These are phyloP conservation scores for Periparus ater DNA, from an alignment of 2,797 vertebrate genomes.

Conservation along the genomic window DNA sequence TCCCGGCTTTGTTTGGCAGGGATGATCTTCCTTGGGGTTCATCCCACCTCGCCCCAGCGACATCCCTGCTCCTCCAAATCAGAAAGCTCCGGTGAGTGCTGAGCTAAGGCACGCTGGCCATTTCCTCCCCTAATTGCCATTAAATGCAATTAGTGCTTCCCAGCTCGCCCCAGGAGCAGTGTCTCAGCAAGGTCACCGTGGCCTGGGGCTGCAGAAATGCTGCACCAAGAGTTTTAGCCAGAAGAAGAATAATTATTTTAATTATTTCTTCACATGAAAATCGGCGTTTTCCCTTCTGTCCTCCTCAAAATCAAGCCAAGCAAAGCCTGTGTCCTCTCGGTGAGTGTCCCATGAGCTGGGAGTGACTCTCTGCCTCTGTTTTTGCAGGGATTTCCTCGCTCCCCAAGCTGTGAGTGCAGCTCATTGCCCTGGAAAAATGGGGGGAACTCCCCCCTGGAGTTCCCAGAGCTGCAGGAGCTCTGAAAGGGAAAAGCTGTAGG, in stretches of 20 bases:
- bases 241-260: neutral
- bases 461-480: neutral
- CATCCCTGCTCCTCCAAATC: neutral
- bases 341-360: fast-evolving
- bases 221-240: neutral
- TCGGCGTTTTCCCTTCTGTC: neutral
- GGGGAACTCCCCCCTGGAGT: fast-evolving
- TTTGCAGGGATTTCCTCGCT: neutral
- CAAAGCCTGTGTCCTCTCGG: neutral
- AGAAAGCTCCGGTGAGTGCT: fast-evolving
- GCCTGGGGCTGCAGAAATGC: neutral
- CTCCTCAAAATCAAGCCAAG: neutral
- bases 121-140: neutral
- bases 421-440: neutral
- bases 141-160: neutral
- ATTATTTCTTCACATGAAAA: neutral
- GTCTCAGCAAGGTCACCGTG: neutral
- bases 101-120: neutral
- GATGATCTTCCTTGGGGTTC: neutral
- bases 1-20: neutral
- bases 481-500: neutral
- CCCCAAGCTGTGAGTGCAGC: neutral
- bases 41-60: fast-evolving
- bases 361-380: neutral
- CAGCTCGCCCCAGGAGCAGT: neutral